A percentile compares a stretch with the other conserved stretches of the same genome.
Conservation (phyloP, 2,113 vertebrate genomes). For the Verasper variegatus region DNA sequence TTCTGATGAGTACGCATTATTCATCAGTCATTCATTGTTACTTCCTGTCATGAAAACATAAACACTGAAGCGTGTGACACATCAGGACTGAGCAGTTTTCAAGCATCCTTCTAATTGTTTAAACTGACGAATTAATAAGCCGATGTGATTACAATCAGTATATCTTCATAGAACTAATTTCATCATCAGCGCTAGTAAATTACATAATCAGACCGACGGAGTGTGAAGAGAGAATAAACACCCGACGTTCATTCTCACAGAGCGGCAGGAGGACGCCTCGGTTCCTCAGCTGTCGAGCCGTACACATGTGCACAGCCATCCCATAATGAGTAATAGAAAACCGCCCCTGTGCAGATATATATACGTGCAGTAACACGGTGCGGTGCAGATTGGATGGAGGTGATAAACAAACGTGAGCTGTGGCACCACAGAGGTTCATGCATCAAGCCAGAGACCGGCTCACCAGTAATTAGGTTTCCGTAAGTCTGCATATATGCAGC, state of each 20-base stretch:
- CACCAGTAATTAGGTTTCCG: conserved; percentile 9
- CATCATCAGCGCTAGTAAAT: conserved; percentile 38
- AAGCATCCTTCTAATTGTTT: conserved; percentile 30
- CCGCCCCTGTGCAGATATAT: too few relatives aligned
- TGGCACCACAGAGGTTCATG: neutral
- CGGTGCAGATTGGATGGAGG: neutral
- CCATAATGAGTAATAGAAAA: conserved; percentile 5
- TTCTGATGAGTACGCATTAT: neutral
- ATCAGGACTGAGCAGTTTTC: conserved; percentile 18
- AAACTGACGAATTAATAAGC: conserved; percentile 42
- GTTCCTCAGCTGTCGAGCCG: neutral
- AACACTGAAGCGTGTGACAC: conserved; percentile 11
- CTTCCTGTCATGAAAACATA: conserved; percentile 13
- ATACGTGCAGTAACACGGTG: too few relatives aligned
- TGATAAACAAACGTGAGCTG: conserved; percentile 25
- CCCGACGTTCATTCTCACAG: neutral
- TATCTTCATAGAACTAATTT: conserved; percentile 47
- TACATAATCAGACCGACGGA: conserved; percentile 49
- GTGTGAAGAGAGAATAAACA: conserved; percentile 27
- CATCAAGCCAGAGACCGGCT: neutral
- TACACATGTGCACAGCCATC: neutral
- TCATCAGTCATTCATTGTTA: neutral
- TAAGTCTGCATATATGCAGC: neutral
- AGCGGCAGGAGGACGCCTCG: conserved; percentile 13
- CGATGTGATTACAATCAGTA: conserved; percentile 36